phyloP scores from a whole-genome alignment of 2,797 vertebrate species.

The Anomalospiza imberbis region DNA sequence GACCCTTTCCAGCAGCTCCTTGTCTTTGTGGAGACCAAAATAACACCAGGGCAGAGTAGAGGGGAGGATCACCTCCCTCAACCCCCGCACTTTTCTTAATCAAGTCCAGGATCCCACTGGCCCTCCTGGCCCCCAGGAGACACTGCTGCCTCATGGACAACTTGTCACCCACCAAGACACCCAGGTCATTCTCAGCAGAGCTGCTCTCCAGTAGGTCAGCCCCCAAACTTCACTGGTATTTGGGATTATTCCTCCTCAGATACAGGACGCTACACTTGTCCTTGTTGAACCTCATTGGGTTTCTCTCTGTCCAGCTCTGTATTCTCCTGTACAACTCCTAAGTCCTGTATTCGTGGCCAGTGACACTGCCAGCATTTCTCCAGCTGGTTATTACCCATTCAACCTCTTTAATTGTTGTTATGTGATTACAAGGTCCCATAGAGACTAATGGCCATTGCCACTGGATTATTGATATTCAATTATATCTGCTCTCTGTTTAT shows the following conservation, averaged over 20 bases:
- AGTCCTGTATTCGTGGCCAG: neutral
- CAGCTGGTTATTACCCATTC: neutral
- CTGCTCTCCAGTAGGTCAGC: neutral
- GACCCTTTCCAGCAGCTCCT: neutral
- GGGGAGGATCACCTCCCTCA: accelerated
- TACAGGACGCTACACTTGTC: too few species aligned
- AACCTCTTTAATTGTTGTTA: neutral
- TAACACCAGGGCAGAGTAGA: neutral
- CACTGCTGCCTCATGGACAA: neutral
- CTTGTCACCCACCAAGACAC: neutral
- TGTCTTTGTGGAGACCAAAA: neutral
- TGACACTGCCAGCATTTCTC: neutral
- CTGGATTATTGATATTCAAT: neutral
- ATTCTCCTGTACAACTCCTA: neutral
- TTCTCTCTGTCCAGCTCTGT: neutral
- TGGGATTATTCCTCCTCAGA: neutral
- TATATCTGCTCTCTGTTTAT: neutral
- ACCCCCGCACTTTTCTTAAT: too few species aligned
- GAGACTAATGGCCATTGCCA: neutral
- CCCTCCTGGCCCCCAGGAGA: neutral
- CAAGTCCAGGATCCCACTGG: too few species aligned
- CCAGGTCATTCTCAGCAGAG: neutral
- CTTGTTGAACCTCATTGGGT: accelerated
- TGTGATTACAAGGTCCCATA: neutral
- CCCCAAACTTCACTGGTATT: neutral